Conservation (phyloP, 2,888 invertebrate species). For the Cetonia aurata region DNA sequence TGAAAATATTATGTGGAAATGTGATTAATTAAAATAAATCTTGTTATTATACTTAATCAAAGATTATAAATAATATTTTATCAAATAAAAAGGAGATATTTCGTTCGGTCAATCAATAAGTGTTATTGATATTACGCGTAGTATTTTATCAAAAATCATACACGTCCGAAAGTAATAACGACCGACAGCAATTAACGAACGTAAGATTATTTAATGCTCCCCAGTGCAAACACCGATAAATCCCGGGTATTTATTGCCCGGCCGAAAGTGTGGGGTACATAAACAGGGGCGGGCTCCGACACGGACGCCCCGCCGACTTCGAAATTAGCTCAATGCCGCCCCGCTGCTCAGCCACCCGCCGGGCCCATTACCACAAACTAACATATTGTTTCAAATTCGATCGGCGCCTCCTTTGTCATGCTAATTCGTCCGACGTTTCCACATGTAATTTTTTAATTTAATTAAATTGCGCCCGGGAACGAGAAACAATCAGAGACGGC, state of each 20-base stretch:
- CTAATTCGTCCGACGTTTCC: slow-evolving; percentile 58
- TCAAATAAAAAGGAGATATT: too few species aligned
- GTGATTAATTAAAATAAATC: too few species aligned
- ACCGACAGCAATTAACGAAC: too few species aligned
- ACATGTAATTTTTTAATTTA: slow-evolving; percentile 62
- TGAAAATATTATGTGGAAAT: too few species aligned
- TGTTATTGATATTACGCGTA: too few species aligned
- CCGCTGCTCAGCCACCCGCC: slow-evolving; percentile 46
- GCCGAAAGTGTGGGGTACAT: slow-evolving; percentile 46
- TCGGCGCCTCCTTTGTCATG: slow-evolving; percentile 60
- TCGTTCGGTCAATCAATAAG: too few species aligned
- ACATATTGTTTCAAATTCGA: slow-evolving; percentile 65
- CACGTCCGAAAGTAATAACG: too few species aligned
- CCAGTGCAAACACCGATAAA: slow-evolving; percentile 52
- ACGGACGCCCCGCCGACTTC: slow-evolving; percentile 44
- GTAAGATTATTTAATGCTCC: slow-evolving; percentile 30
- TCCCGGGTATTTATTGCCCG: slow-evolving; percentile 41
- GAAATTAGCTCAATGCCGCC: slow-evolving; percentile 52
- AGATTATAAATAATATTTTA: too few species aligned
- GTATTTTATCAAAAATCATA: too few species aligned
- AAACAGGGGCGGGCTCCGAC: slow-evolving; percentile 53
- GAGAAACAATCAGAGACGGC: too few species aligned
- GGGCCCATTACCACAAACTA: slow-evolving; percentile 61
- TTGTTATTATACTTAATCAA: too few species aligned
- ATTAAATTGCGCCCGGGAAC: slow-evolving; percentile 51